Evolutionary conservation across 1,140 invertebrate genomes (phyloP).

Genomic region (Leucophenga varia): DNA sequence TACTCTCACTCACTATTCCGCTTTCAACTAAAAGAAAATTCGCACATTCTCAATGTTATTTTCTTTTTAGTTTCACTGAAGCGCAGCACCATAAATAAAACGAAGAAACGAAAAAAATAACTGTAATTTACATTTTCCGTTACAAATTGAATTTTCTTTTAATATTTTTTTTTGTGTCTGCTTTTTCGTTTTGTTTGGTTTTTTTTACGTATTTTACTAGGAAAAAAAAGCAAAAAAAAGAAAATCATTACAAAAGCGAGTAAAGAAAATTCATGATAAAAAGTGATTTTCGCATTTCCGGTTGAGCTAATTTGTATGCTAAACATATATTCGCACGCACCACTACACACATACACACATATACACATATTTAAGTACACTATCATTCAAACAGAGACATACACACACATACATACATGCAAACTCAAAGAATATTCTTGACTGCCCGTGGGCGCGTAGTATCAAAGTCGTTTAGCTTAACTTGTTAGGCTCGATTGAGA

Average conservation of each 20-base stretch:
- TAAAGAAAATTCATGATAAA: conserved; percentile 43
- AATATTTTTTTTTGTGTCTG: conserved; percentile 24
- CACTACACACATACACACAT: too few species aligned
- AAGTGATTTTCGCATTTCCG: conserved; percentile 50
- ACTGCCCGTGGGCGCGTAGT: too few species aligned
- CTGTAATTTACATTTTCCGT: conserved; percentile 9
- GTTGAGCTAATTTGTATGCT: conserved; percentile 48
- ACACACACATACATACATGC: too few species aligned
- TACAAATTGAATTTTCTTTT: conserved; percentile 39
- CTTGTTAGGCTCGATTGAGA: too few species aligned
- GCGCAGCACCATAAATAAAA: conserved; percentile 11
- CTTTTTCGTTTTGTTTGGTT: not conserved
- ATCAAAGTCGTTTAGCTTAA: too few species aligned
- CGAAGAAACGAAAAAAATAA: not conserved
- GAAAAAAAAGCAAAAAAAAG: not conserved
- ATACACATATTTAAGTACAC: not conserved
- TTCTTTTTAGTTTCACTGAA: conserved; percentile 27
- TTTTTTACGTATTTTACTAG: not conserved
- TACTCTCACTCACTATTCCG: conserved; percentile 9
- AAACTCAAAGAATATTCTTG: too few species aligned
- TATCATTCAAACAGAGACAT: not conserved
- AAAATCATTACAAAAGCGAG: conserved; percentile 7
- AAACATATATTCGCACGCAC: too few species aligned
- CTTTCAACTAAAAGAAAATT: conserved; percentile 5
- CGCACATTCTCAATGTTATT: conserved; percentile 19